phyloP scores from a whole-genome alignment of 2,113 vertebrate genomes.

The Psilopogon haemacephalus region DNA sequence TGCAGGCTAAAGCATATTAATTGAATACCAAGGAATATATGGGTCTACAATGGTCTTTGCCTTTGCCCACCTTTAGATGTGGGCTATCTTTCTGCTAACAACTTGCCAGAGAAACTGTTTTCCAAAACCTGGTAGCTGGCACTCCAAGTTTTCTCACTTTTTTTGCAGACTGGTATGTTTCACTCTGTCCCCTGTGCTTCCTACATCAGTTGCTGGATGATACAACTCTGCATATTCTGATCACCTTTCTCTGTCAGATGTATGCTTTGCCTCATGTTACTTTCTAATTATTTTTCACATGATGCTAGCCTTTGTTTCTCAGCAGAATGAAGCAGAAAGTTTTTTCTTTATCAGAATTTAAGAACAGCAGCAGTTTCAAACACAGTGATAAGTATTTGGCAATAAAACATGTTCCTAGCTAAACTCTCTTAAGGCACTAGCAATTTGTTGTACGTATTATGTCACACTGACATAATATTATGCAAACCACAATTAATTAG shows the following conservation, averaged over 20 bases:
- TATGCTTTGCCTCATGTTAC: not conserved
- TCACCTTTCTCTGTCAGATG: not conserved
- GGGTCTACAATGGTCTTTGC: not conserved
- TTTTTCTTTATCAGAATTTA: not conserved
- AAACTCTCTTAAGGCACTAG: not conserved
- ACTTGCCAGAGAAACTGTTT: not conserved
- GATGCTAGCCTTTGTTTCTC: not conserved
- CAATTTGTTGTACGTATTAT: not conserved
- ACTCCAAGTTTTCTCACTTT: not conserved
- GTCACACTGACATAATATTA: not conserved
- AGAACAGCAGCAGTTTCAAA: not conserved
- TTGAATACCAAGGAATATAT: not conserved
- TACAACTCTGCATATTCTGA: not conserved
- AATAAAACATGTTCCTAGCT: not conserved
- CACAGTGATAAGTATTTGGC: not conserved
- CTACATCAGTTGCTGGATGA: not conserved
- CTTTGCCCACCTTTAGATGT: not conserved
- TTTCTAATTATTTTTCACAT: not conserved
- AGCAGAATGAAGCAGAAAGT: not conserved
- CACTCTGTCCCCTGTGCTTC: not conserved
- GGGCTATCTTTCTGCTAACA: not conserved
- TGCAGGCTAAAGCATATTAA: not conserved
- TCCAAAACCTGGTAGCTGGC: not conserved
- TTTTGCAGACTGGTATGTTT: not conserved
- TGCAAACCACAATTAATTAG: not conserved